Conservation (phyloP, 2,797 vertebrate genomes). For the Hemitrygon akajei region DNA sequence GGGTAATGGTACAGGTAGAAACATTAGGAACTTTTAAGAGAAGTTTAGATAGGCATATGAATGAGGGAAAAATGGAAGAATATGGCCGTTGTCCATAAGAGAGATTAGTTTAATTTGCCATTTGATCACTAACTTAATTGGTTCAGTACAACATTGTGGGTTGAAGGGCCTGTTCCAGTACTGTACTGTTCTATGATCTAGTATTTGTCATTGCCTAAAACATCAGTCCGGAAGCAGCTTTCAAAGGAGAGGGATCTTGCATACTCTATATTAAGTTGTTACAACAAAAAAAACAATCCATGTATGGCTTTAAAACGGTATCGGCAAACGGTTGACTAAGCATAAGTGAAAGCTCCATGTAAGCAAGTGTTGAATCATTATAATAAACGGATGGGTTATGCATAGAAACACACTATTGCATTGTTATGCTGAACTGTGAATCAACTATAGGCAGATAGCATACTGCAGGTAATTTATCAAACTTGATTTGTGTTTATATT, state of each 20-base stretch:
- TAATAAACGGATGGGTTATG: not conserved
- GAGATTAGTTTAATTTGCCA: no score
- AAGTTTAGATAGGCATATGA: no score
- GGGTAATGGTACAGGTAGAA: no score
- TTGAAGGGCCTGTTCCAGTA: no score
- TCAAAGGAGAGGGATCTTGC: not conserved
- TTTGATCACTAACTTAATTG: no score
- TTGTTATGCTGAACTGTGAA: not conserved
- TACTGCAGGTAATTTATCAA: not conserved
- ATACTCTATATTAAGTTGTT: not conserved
- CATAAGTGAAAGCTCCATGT: not conserved
- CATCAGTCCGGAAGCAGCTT: not conserved
- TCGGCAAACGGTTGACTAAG: not conserved
- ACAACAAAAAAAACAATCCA: not conserved
- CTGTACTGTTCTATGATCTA: no score
- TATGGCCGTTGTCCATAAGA: no score
- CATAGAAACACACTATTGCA: not conserved
- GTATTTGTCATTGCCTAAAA: not conserved
- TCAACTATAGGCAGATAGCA: not conserved
- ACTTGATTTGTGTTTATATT: not conserved
- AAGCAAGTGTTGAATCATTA: not conserved
- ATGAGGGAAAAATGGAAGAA: no score
- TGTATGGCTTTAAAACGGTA: not conserved
- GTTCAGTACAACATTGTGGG: no score
- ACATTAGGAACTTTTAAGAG: no score